Evolutionary conservation across 2,113 vertebrate species (phyloP).

Genomic region (Chascanopsetta lugubris): DNA sequence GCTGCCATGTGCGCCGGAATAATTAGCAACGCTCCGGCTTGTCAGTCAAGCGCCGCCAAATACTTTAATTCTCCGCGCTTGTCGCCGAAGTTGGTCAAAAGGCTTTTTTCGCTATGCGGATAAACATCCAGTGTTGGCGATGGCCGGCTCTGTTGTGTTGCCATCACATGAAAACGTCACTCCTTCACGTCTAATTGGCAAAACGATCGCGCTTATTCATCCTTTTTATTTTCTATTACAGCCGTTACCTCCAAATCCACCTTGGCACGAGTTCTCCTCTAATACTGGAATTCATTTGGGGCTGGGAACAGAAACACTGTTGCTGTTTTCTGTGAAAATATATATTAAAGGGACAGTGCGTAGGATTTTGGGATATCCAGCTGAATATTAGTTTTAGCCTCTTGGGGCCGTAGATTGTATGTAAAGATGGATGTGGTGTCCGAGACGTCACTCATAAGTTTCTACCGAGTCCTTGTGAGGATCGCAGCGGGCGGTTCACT

Average conservation of each 20-base stretch:
- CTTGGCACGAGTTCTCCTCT: background rate
- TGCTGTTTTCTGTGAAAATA: background rate
- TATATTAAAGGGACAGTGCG: no score
- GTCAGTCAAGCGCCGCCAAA: slow-evolving; percentile 49
- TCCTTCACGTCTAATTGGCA: slow-evolving; percentile 6
- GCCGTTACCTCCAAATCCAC: background rate
- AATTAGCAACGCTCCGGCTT: slow-evolving; percentile 73
- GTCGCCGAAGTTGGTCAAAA: slow-evolving; percentile 49
- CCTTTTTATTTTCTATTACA: slow-evolving; percentile 13
- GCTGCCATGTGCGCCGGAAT: slow-evolving; percentile 71
- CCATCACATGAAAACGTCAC: slow-evolving; percentile 38
- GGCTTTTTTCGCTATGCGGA: slow-evolving; percentile 25
- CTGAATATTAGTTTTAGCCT: no score
- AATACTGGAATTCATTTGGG: background rate
- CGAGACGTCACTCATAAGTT: no score
- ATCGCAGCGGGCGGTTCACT: no score
- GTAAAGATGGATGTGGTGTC: no score
- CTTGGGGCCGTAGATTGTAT: no score
- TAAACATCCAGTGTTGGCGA: slow-evolving; percentile 29
- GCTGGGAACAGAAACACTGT: background rate
- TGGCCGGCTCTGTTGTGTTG: slow-evolving; percentile 22
- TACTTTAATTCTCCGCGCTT: slow-evolving; percentile 64
- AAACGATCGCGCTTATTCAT: background rate
- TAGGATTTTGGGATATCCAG: no score
- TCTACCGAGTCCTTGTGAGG: no score